Base-by-base conservation (phyloP, 2,113 vertebrate genomes). In the Nothoprocta perdicaria region DNA sequence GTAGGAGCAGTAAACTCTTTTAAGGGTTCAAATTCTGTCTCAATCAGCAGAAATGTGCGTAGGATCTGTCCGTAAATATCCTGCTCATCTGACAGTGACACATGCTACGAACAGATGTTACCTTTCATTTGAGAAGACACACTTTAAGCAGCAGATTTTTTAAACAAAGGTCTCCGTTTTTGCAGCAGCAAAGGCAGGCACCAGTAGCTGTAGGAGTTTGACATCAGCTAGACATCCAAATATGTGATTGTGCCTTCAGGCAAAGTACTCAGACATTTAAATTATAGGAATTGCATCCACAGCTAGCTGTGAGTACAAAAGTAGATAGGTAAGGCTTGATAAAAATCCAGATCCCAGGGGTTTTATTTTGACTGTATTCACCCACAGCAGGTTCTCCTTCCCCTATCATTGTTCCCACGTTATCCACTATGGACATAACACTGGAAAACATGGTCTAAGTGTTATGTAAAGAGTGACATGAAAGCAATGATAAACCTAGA, bases 241-340 rank as follows among this genome's bases (percentile, higher is more conserved):
- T 63, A 86, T 31, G 50, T 67, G 69, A 84, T 80, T 72, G 31
- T 43, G 57, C 80, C 88, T 76, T 43, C 48, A 75, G 73, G 92
- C 61, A 75, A 92, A 90, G 38, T 90, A 80, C n/a, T 88, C 80
- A 93, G 86, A 90, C 73, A 74, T 57, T 86, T 71, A 75, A 93
- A 93, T 93, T 86, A 77, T 33, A 86, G 63, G 52, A 83, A 88
- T 92, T 86, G 66, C 17, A 40, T 35, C 23, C 0, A 4, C 35
- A 67, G 27, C 35, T 78, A 63, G 33, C 88, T 92, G 45, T 80
- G 65, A 27, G 45, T 77, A 31, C 31, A 94, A 52, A 43, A 88
- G 12, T 33, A 8, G 61, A 19, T 71, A 77, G 15, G 63, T 67
- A 83, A 90, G 69, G 7, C 23, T 23, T 29, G 52, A 80, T 50